phyloP scores from a whole-genome alignment of 1,140 invertebrate genomes.

The Drosophila chauvacae region DNA sequence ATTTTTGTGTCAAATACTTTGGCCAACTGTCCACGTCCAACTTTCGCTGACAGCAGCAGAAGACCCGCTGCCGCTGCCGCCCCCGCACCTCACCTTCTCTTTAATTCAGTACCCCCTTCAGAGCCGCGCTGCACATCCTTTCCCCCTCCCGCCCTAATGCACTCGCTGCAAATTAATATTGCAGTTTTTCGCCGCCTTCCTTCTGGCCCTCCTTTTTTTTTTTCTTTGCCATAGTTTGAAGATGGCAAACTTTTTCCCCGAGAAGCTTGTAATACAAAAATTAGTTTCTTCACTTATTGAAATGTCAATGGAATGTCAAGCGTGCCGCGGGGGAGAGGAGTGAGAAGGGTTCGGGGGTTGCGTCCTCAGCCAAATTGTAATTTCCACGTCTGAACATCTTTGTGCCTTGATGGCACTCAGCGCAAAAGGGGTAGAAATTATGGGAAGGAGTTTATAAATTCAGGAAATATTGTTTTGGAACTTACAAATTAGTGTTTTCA shows the following conservation, averaged over 20 bases:
- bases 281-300: constrained; percentile 83
- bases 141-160: constrained; percentile 55
- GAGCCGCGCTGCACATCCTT: constrained; percentile 1
- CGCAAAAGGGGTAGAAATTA: neutral
- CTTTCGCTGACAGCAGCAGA: constrained; percentile 79
- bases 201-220: neutral
- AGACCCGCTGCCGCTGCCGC: constrained; percentile 14
- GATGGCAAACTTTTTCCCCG: constrained; percentile 65
- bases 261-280: constrained; percentile 65
- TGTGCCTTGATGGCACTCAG: constrained; percentile 14
- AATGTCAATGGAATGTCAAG: constrained; percentile 78
- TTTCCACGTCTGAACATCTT: constrained; percentile 67
- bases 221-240: constrained; percentile 41
- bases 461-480: neutral
- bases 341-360: constrained; percentile 4
- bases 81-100: constrained; percentile 4
- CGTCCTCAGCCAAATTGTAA: constrained; percentile 73
- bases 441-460: no score
- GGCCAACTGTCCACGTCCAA: constrained; percentile 80
- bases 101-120: constrained; percentile 1
- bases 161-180: constrained; percentile 83
- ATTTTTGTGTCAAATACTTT: constrained; percentile 82
- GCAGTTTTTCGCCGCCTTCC: constrained; percentile 56
- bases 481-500: fast-evolving
- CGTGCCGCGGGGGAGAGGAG: neutral